phyloP scores from a whole-genome alignment of 2,888 invertebrate genomes.

The Melitaea athalia region DNA sequence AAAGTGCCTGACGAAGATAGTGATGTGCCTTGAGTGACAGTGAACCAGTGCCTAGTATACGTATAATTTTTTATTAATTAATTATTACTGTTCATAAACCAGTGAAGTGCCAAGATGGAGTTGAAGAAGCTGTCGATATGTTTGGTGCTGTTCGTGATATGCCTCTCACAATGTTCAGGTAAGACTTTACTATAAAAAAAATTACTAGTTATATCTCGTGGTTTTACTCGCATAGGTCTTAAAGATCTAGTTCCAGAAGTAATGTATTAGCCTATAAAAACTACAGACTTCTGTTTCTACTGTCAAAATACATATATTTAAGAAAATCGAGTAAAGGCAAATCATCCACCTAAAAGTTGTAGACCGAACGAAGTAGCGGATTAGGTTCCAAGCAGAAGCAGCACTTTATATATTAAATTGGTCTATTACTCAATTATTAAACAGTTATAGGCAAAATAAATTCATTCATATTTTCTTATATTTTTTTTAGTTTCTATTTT shows the following conservation, averaged over 20 bases:
- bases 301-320: too few species aligned
- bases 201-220: constrained; percentile 4
- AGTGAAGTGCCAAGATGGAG: constrained; percentile 56
- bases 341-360: too few species aligned
- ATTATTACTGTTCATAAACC: constrained; percentile 23
- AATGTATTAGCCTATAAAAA: too few species aligned
- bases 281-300: too few species aligned
- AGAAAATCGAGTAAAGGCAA: too few species aligned
- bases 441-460: too few species aligned
- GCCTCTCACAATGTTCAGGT: constrained; percentile 69
- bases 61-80: constrained; percentile 50
- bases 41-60: constrained; percentile 51
- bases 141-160: constrained; percentile 57
- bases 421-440: not conserved
- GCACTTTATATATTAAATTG: too few species aligned
- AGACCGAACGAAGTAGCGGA: too few species aligned
- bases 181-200: constrained; percentile 39
- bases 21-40: constrained; percentile 74
- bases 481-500: not conserved
- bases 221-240: too few species aligned
- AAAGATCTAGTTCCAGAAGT: too few species aligned
- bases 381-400: too few species aligned
- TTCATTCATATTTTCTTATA: not conserved
- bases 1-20: constrained; percentile 63
- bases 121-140: constrained; percentile 58